Percentiles rank a stretch among this genome's conserved stretches.
These are phyloP conservation scores for Takifugu flavidus DNA, from an alignment of 2,113 vertebrate species.

Conservation along the genomic window DNA sequence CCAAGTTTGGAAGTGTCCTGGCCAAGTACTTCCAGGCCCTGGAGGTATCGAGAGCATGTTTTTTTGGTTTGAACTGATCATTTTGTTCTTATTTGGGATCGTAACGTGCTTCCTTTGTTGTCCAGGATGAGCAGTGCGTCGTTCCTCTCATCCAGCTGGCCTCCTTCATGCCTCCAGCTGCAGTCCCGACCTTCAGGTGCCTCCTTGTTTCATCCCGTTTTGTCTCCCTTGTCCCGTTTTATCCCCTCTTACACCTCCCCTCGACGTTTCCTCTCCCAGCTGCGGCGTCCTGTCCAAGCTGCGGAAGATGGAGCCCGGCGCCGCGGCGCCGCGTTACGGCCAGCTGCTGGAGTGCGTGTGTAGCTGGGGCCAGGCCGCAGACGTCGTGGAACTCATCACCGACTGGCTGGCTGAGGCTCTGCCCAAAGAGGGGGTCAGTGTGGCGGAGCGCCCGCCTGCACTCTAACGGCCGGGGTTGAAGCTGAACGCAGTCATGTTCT, in stretches of 20 bases:
- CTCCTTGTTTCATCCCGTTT: not conserved
- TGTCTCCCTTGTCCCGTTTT: not conserved
- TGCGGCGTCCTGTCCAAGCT: conserved; percentile 85
- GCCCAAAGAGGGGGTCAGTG: conserved; percentile 67
- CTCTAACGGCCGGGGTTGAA: not conserved
- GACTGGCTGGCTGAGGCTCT: conserved; percentile 82
- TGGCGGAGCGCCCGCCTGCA: too few species aligned
- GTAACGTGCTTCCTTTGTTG: conserved; percentile 2
- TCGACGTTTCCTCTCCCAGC: conserved; percentile 64
- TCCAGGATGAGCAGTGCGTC: conserved; percentile 83
- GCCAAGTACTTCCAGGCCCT: conserved; percentile 87
- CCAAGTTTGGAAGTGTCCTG: conserved; percentile 85
- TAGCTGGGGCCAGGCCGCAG: conserved; percentile 84
- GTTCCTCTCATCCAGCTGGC: conserved; percentile 84
- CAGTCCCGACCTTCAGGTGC: conserved; percentile 89
- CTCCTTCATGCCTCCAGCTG: conserved; percentile 83
- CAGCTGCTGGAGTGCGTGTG: conserved; percentile 88
- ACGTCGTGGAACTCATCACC: conserved; percentile 80
- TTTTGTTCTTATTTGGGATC: too few species aligned
- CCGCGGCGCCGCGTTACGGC: conserved; percentile 69
- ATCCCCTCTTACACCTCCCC: not conserved
- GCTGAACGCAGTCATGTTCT: not conserved
- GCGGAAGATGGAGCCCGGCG: conserved; percentile 72
- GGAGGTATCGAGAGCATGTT: conserved; percentile 71
- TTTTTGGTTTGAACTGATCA: too few species aligned